Conservation (phyloP, 2,113 vertebrate species). For the Galeopterus variegatus region DNA sequence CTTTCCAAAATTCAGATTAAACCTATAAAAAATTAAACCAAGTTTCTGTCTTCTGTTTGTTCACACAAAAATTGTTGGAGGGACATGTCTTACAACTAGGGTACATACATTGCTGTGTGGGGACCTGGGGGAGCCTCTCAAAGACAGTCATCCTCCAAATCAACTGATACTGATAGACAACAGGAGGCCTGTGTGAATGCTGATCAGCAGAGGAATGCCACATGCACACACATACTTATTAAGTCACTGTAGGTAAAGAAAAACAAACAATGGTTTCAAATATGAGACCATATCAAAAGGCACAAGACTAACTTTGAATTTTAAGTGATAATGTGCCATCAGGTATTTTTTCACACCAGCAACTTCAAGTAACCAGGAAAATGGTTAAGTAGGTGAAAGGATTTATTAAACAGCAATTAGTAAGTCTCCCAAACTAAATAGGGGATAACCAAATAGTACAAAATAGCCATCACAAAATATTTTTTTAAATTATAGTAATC, state of each 20-base stretch:
- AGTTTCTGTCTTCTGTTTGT: conserved; percentile 49
- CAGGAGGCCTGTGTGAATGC: conserved; percentile 41
- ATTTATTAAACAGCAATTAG: not conserved
- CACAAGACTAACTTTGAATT: conserved; percentile 48
- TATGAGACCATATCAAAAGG: conserved; percentile 34
- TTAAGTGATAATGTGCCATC: not conserved
- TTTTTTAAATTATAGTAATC: not conserved
- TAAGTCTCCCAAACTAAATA: not conserved
- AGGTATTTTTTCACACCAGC: conserved; percentile 6
- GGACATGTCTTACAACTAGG: conserved; percentile 41
- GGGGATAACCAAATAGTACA: not conserved
- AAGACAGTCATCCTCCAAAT: conserved; percentile 41
- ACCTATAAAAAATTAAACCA: conserved; percentile 19
- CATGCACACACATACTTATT: conserved; percentile 34
- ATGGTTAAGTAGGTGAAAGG: not conserved
- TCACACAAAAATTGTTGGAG: conserved; percentile 16
- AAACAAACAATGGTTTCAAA: conserved; percentile 65
- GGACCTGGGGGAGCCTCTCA: not conserved
- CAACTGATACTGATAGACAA: conserved; percentile 41
- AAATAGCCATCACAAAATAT: not conserved
- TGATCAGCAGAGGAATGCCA: conserved; percentile 35
- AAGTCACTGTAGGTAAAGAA: conserved; percentile 48
- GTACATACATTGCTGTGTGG: not conserved
- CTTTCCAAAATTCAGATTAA: conserved; percentile 37
- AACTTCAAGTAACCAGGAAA: conserved; percentile 26